Conservation (phyloP, 92 coral and sea anemone genomes). For the Nematostella vectensis region DNA sequence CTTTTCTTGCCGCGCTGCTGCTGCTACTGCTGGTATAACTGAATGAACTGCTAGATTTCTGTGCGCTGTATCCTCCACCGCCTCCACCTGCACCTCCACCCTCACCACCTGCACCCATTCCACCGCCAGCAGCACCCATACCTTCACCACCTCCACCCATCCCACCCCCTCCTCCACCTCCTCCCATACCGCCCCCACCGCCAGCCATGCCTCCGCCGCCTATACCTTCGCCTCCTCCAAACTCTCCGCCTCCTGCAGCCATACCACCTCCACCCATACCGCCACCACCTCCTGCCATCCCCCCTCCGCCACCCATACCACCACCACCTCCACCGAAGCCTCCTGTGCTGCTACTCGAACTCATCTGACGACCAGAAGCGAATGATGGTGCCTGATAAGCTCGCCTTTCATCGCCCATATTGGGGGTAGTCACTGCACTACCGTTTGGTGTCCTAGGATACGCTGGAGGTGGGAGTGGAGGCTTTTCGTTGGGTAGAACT, state of each 20-base stretch:
- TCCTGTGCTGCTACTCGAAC: constrained; percentile 30
- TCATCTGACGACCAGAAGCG: constrained; percentile 43
- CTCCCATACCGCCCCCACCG: constrained; percentile 3
- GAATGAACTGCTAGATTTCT: constrained; percentile 32
- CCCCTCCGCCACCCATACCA: constrained; percentile 17
- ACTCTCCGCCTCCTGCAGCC: constrained; percentile 13
- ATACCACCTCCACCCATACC: constrained; percentile 7
- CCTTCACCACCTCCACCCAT: constrained; percentile 2
- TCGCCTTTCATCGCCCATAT: constrained; percentile 45
- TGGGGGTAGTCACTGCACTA: constrained; percentile 61
- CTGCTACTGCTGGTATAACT: constrained; percentile 54
- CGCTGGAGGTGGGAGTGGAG: constrained; percentile 93
- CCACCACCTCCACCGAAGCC: constrained; percentile 22
- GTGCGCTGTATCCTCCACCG: constrained; percentile 28
- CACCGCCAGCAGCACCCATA: constrained; percentile 19
- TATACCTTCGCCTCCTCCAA: constrained; percentile 26
- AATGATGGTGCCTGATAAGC: constrained; percentile 79
- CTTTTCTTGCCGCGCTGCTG: constrained; percentile 50
- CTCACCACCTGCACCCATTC: constrained; percentile 13
- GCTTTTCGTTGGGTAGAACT: constrained; percentile 88
- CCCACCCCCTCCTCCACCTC: constrained; percentile 8
- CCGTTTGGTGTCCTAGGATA: constrained; percentile 83
- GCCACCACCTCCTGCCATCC: constrained; percentile 23
- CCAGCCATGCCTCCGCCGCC: constrained; percentile 6
- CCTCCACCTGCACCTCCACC: constrained; percentile 14